Evolutionary conservation across 64 coral and sea anemone genomes (phyloP).

Genomic region (Acropora yongei): DNA sequence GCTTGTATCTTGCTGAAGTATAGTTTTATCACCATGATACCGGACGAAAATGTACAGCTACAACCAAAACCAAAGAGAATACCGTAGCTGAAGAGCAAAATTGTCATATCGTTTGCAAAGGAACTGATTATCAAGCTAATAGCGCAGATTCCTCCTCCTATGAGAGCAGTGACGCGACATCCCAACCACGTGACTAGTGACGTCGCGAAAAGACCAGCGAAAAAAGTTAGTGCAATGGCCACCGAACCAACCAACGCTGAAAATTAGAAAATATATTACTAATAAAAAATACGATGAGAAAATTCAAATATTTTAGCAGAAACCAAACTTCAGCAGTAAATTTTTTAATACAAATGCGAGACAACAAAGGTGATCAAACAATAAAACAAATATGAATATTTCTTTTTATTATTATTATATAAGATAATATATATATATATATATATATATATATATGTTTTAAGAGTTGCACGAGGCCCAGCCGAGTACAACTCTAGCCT

Average conservation of each 20-base stretch:
- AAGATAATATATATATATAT: too few relatives aligned
- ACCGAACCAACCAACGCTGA: slow-evolving; percentile 61
- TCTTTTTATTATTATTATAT: too few relatives aligned
- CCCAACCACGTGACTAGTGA: slow-evolving; percentile 48
- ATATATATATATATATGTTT: too few relatives aligned
- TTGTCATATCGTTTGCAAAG: slow-evolving; percentile 33
- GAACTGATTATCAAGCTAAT: slow-evolving; percentile 36
- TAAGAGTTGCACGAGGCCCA: too few relatives aligned
- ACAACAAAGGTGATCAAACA: too few relatives aligned
- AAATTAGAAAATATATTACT: neutral
- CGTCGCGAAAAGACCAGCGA: slow-evolving; percentile 35
- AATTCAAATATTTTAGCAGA: neutral
- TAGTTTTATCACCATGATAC: slow-evolving; percentile 47
- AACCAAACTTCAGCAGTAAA: too few relatives aligned
- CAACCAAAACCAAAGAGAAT: slow-evolving; percentile 36
- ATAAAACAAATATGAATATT: too few relatives aligned
- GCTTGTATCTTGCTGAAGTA: slow-evolving; percentile 57
- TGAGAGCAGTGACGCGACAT: slow-evolving; percentile 44
- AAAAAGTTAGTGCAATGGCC: slow-evolving; percentile 28
- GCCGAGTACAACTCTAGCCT: too few relatives aligned
- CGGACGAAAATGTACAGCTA: slow-evolving; percentile 45
- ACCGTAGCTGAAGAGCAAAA: slow-evolving; percentile 54
- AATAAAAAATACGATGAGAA: neutral
- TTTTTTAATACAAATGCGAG: too few relatives aligned
- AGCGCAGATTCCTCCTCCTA: slow-evolving; percentile 35